Percentiles rank a stretch among this genome's conserved stretches.
Conservation (phyloP, 2,888 invertebrate species). For the Hyposoter didymator region DNA sequence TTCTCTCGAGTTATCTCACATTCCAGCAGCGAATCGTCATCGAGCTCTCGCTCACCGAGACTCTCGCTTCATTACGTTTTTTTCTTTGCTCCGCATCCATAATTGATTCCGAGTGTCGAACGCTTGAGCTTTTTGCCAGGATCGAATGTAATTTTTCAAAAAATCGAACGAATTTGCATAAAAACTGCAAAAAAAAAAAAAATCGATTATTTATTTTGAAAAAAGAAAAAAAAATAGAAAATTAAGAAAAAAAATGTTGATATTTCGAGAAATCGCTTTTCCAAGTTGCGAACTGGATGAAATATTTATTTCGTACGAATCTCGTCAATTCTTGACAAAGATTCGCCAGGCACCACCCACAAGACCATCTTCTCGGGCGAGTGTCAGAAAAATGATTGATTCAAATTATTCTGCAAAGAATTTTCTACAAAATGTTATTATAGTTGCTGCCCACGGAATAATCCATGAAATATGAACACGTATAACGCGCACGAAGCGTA, state of each 20-base stretch:
- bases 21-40: conserved; percentile 80
- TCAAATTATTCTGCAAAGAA: conserved; percentile 46
- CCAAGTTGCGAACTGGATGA: neutral
- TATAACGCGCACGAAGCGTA: conserved; percentile 7
- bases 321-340: neutral
- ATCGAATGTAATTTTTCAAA: conserved; percentile 12
- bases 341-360: conserved; percentile 13
- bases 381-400: conserved; percentile 34
- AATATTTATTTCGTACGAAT: neutral
- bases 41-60: conserved; percentile 54
- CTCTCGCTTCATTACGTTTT: conserved; percentile 33
- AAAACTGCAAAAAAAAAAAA: neutral
- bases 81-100: conserved; percentile 36
- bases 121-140: neutral
- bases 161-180: neutral
- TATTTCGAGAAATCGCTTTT: neutral
- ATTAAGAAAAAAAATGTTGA: neutral
- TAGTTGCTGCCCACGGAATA: conserved; percentile 28
- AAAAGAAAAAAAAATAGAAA: neutral
- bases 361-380: neutral
- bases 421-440: conserved; percentile 20
- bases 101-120: conserved; percentile 21
- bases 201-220: no score
- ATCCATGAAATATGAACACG: conserved; percentile 39
- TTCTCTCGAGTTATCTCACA: conserved; percentile 78